Evolutionary conservation across 2,888 invertebrate genomes (phyloP), one percentile per base, ranked within the genome.

Genomic region (Horisme vitalbata): DNA sequence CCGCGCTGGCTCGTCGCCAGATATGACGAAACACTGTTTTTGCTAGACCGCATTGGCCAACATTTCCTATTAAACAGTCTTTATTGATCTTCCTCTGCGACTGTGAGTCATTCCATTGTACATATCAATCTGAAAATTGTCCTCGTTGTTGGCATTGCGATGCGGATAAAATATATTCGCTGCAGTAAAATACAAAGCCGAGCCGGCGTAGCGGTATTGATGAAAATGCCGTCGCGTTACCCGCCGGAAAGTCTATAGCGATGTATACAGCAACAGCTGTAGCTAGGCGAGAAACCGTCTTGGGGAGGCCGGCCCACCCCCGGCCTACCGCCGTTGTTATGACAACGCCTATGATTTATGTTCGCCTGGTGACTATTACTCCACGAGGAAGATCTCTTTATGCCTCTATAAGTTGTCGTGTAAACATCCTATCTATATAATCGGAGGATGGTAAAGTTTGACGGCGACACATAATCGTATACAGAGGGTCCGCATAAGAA

Each of bases 331-430:
- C 63, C 67, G 78, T 79, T 77, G 77, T 78, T 76, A 76, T 78
- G 75, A 73, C 70, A 72, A 83, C 83, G 63, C 68, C 63, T 60
- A 66, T 79, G 79, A 79, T 81, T 83, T 79, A 80, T 85, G 74
- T 63, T 61, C 56, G 68, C 76, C 73, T 76, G 63, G 79, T 81
- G 73, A 75, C 74, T 75, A 39, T 35, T 41, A 48, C 43, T 48
- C 44, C 33, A 38, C 37, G 14, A 35, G 43, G 33, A 51, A 55
- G 37, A 59, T 57, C 53, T 46, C 45, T 45, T 38, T 50, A 45
- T 39, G 33, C 23, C 26, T 18, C 11, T 33, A 32, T 33, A 56
- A 53, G 46, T 61, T 43, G 38, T 41, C 35, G 20, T 48, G 43
- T 49, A 39, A 39, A 44, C 49, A 49, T 43, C 33, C 33, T 38